Evolutionary conservation across 2,888 invertebrate species (phyloP), one percentile per base, ranked within the genome.

Genomic region (Encarsia formosa): DNA sequence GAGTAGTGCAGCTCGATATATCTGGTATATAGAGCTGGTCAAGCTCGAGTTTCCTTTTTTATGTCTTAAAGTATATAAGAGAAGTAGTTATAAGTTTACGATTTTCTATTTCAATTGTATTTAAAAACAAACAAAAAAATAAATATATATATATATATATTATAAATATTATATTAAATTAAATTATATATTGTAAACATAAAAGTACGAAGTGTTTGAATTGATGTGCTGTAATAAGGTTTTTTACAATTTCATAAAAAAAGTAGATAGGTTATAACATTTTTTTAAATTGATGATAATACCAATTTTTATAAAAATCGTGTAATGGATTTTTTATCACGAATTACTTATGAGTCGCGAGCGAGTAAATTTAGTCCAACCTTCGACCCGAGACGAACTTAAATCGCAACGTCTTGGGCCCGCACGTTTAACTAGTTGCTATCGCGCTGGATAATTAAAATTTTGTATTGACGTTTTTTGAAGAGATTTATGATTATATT

Each of bases 381-480:
- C n/a, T n/a, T n/a, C n/a, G n/a, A n/a, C n/a, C n/a, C n/a, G n/a
- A n/a, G n/a, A n/a, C n/a, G n/a, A n/a, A n/a, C n/a, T n/a, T n/a
- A n/a, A n/a, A n/a, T n/a, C n/a, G n/a, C n/a, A n/a, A n/a, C n/a
- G n/a, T n/a, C n/a, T n/a, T n/a, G n/a, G n/a, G n/a, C n/a, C n/a
- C n/a, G n/a, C n/a, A n/a, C n/a, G n/a, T n/a, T n/a, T n/a, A n/a
- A n/a, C n/a, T n/a, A n/a, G n/a, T n/a, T n/a, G n/a, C n/a, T n/a
- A n/a, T n/a, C n/a, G 15, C 8, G n/a, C 3, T 15, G 52, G 55
- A 59, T 51, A 55, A 38, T 49, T 39, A 56, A 60, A 61, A 59
- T 64, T 64, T 66, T 67, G 65, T 67, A 67, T 67, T 61, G 64
- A 65, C 61, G 67, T 67, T 67, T 66, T 67, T 65, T 60, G 61